These are phyloP conservation scores for Drosophila nasuta DNA, from an alignment of 1,140 invertebrate genomes.

Conservation along the genomic window DNA sequence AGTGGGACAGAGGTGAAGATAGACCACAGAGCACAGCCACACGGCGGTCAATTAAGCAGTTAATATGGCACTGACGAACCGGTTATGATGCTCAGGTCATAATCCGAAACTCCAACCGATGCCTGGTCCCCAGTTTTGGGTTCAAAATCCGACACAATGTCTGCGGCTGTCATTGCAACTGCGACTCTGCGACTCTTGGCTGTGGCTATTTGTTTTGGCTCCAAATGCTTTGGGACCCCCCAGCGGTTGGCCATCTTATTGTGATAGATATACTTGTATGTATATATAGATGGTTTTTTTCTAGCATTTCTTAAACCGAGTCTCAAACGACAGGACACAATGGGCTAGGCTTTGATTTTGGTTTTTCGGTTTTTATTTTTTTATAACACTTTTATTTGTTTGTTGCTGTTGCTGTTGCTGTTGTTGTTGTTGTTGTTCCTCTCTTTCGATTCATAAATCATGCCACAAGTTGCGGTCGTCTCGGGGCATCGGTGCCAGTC, in stretches of 20 bases:
- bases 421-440: background rate
- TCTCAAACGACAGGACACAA: slow-evolving; percentile 46
- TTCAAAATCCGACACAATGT: background rate
- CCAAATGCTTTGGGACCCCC: slow-evolving; percentile 25
- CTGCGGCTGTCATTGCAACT: no score
- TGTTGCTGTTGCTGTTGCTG: background rate
- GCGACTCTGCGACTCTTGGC: no score
- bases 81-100: slow-evolving; percentile 30
- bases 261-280: slow-evolving; percentile 42
- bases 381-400: background rate
- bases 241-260: slow-evolving; percentile 49
- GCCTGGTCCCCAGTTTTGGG: background rate
- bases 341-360: slow-evolving; percentile 21
- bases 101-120: slow-evolving; percentile 5
- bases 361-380: no score
- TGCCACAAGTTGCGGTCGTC: slow-evolving; percentile 62
- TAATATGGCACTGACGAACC: slow-evolving; percentile 53
- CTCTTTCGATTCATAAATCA: slow-evolving; percentile 68
- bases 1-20: background rate
- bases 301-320: slow-evolving; percentile 66
- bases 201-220: slow-evolving; percentile 8
- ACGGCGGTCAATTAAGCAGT: slow-evolving; percentile 67
- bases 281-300: slow-evolving; percentile 29
- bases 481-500: slow-evolving; percentile 36
- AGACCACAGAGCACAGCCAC: slow-evolving; percentile 31